A percentile compares a stretch with the other conserved stretches of the same genome.
Conservation (phyloP, 2,888 invertebrate genomes). For the Plebejus melissa region DNA sequence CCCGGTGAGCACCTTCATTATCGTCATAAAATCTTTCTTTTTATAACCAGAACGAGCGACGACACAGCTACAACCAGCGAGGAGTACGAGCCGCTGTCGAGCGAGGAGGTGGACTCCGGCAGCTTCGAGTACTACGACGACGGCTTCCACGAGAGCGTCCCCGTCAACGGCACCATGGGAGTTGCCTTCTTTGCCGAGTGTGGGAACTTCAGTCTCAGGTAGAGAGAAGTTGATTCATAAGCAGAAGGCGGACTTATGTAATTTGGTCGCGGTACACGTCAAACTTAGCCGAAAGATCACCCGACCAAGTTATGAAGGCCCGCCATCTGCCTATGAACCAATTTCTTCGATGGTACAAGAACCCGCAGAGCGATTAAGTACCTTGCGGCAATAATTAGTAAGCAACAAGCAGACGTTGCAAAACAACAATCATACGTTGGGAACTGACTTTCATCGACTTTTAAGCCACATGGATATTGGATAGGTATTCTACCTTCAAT, state of each 20-base stretch:
- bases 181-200: slow-evolving; percentile 53
- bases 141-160: slow-evolving; percentile 55
- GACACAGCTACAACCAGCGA: slow-evolving; percentile 56
- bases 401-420: no score
- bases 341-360: no score
- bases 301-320: no score
- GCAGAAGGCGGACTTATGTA: no score
- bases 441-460: not conserved
- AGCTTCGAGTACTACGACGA: slow-evolving; percentile 55
- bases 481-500: not conserved
- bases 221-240: not conserved
- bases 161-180: slow-evolving; percentile 49
- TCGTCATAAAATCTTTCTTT: no score
- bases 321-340: no score
- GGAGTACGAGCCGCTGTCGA: slow-evolving; percentile 47
- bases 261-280: no score
- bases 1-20: no score
- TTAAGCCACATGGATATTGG: not conserved
- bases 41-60: slow-evolving; percentile 43
- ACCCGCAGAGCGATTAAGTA: no score
- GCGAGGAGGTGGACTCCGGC: slow-evolving; percentile 55
- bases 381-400: no score
- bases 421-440: no score
- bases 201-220: slow-evolving; percentile 63
- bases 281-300: no score